phyloP scores from a whole-genome alignment of 2,888 invertebrate genomes.

The Rhopalosiphum nymphaeae region DNA sequence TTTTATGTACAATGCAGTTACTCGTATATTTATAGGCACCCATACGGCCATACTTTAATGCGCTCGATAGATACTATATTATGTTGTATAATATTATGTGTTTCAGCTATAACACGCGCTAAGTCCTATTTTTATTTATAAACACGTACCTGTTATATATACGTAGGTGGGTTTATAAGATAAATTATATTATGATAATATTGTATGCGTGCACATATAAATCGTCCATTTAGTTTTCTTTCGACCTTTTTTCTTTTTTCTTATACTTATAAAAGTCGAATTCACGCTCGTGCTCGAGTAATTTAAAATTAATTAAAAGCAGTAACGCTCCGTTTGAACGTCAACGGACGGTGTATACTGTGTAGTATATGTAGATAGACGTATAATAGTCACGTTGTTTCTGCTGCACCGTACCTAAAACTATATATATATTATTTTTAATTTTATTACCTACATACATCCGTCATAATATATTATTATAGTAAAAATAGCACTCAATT shows the following conservation, averaged over 20 bases:
- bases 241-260: background rate
- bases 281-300: slow-evolving; percentile 32
- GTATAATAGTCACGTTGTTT: slow-evolving; percentile 5
- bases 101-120: background rate
- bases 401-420: background rate
- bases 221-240: slow-evolving; percentile 16
- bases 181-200: background rate
- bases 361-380: background rate
- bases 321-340: slow-evolving; percentile 40
- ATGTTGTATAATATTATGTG: background rate
- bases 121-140: background rate
- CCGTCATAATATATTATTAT: background rate
- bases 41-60: background rate
- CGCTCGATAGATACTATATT: background rate
- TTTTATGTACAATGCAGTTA: background rate
- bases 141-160: background rate
- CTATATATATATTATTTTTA: background rate
- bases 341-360: background rate
- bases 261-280: background rate
- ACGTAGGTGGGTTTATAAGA: background rate
- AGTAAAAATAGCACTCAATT: background rate
- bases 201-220: background rate
- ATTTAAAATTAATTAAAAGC: slow-evolving; percentile 52
- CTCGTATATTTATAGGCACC: background rate
- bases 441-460: background rate